Evolutionary conservation across 2,797 vertebrate genomes (phyloP).

Genomic region (Thaleichthys pacificus): DNA sequence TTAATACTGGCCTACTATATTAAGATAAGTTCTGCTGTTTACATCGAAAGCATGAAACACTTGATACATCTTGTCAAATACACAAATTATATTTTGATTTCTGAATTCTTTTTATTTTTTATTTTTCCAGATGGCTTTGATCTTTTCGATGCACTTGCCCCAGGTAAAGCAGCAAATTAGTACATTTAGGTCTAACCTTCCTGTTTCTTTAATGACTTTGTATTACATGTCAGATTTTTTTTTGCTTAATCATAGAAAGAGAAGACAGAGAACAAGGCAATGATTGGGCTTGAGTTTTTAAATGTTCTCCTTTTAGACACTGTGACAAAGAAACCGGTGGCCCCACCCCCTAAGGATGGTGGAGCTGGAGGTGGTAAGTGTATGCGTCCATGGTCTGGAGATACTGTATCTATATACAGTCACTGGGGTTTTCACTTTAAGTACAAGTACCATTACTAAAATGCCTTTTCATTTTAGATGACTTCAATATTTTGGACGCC

Average conservation of each 20-base stretch:
- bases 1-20: no score
- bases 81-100: no score
- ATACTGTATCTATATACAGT: background rate
- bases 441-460: background rate
- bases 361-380: slow-evolving; percentile 13
- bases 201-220: background rate
- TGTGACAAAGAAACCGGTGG: slow-evolving; percentile 12
- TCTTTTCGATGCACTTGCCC: slow-evolving; percentile 27
- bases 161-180: slow-evolving; percentile 20
- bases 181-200: background rate
- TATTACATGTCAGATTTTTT: background rate
- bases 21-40: no score
- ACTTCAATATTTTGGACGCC: background rate
- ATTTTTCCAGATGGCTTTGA: slow-evolving; percentile 1
- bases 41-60: background rate
- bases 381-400: background rate
- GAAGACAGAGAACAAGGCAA: no score
- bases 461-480: background rate
- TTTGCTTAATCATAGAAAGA: background rate
- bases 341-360: slow-evolving; percentile 9
- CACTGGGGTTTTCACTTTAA: background rate
- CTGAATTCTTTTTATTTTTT: background rate
- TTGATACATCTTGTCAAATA: no score
- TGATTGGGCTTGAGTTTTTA: no score
- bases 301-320: slow-evolving; percentile 1